Evolutionary conservation across 2,888 invertebrate genomes (phyloP).

Genomic region (Athalia circularis): DNA sequence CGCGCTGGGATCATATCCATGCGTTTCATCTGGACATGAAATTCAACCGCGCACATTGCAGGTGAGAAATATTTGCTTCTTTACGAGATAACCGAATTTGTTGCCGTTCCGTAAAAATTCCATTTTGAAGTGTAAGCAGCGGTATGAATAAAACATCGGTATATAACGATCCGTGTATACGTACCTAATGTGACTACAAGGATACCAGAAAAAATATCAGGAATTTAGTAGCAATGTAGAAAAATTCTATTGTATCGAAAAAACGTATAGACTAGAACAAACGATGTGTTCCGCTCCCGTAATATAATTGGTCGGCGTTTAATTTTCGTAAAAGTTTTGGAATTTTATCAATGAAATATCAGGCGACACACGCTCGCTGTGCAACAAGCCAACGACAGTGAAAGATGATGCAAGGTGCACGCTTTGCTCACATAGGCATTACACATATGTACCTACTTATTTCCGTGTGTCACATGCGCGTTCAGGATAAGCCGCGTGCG

Average conservation of each 20-base stretch:
- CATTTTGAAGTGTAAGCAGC: no score
- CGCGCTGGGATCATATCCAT: no score
- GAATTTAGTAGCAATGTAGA: no score
- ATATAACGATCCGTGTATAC: not conserved
- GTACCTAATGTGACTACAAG: not conserved
- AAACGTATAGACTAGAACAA: not conserved
- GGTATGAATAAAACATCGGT: not conserved
- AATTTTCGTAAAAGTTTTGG: constrained; percentile 34
- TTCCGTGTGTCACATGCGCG: constrained; percentile 24
- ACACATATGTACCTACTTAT: constrained; percentile 6
- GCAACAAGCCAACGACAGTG: constrained; percentile 15
- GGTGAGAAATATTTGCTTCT: no score
- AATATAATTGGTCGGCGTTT: constrained; percentile 25
- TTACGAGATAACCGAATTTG: no score
- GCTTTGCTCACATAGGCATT: not conserved
- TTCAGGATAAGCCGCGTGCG: constrained; percentile 1
- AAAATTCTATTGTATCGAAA: not conserved
- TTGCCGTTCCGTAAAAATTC: no score
- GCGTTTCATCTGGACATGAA: no score
- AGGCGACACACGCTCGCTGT: not conserved
- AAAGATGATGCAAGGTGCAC: constrained; percentile 56
- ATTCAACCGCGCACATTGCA: no score
- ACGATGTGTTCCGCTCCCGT: not conserved
- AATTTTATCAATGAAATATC: constrained; percentile 61
- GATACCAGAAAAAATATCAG: no score